Evolutionary conservation across 2,797 vertebrate species (phyloP).

Genomic region (Hippoglossus hippoglossus): DNA sequence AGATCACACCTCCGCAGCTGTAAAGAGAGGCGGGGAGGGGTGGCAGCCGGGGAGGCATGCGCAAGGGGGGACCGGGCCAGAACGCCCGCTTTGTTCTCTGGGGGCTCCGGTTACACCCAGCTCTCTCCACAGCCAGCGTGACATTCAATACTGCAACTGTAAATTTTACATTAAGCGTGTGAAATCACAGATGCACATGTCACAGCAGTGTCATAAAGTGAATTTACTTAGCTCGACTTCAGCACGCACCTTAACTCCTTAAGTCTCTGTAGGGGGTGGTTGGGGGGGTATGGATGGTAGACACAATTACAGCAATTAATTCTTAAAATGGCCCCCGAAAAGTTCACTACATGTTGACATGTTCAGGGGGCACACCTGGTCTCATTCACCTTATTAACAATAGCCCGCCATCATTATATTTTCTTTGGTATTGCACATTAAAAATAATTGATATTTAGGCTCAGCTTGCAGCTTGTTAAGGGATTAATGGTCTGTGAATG

Average conservation of each 20-base stretch:
- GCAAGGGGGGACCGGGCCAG: constrained; percentile 81
- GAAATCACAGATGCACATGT: constrained; percentile 93
- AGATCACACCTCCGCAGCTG: constrained; percentile 88
- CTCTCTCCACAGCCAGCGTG: constrained; percentile 79
- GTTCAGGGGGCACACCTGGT: constrained; percentile 63
- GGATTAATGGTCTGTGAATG: constrained; percentile 77
- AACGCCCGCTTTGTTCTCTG: constrained; percentile 89
- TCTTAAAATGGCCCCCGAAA: constrained; percentile 57
- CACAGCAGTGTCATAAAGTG: constrained; percentile 85
- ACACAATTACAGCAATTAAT: constrained; percentile 75
- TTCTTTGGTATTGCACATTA: constrained; percentile 56
- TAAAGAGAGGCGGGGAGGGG: constrained; percentile 83
- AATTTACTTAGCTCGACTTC: constrained; percentile 85
- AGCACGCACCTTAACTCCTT: constrained; percentile 78
- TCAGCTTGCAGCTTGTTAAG: constrained; percentile 69
- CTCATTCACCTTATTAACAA: constrained; percentile 57
- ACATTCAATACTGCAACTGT: constrained; percentile 89
- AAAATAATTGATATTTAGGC: constrained; percentile 68
- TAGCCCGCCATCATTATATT: constrained; percentile 34
- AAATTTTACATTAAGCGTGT: constrained; percentile 89
- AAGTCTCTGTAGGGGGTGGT: constrained; percentile 64
- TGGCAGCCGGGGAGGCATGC: constrained; percentile 86
- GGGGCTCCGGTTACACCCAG: constrained; percentile 89
- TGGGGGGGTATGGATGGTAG: constrained; percentile 13
- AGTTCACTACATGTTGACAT: constrained; percentile 37